Conservation (phyloP, 2,888 invertebrate species). For the Linnaemya tessellans region DNA sequence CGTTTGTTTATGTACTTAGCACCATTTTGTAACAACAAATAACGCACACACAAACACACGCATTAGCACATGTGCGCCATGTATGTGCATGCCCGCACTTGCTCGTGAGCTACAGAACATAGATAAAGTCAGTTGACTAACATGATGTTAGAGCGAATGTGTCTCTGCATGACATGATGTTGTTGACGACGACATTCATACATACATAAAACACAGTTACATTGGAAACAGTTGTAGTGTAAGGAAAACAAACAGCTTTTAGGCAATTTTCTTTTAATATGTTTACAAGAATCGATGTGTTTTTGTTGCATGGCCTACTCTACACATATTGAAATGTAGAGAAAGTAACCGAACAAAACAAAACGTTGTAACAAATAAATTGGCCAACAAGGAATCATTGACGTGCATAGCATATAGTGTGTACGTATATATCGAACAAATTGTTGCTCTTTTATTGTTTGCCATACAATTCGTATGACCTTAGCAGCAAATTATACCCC, state of each 20-base stretch:
- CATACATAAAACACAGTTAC: background rate
- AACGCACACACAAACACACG: conserved; percentile 13
- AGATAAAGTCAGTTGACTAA: conserved; percentile 29
- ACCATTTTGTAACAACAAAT: conserved; percentile 59
- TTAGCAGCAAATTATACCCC: conserved; percentile 1
- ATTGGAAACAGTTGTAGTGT: conserved; percentile 18
- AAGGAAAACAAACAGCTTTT: conserved; percentile 40
- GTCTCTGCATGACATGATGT: conserved; percentile 6
- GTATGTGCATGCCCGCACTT: background rate
- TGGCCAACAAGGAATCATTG: conserved; percentile 57
- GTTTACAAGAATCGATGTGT: conserved; percentile 18
- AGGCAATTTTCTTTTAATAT: conserved; percentile 52
- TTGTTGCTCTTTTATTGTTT: conserved; percentile 17
- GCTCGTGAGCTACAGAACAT: background rate
- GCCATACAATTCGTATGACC: background rate
- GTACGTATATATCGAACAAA: background rate
- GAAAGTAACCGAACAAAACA: conserved; percentile 40
- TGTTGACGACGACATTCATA: background rate
- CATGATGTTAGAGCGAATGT: conserved; percentile 16
- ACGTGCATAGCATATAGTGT: background rate
- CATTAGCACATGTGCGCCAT: conserved; percentile 3
- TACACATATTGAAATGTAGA: background rate
- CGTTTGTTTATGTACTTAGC: conserved; percentile 62
- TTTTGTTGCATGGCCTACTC: background rate
- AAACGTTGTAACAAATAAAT: conserved; percentile 60